A percentile compares a stretch with the other conserved stretches of the same genome.
These are phyloP conservation scores for Oreotrochilus melanogaster DNA, from an alignment of 2,113 vertebrate genomes.

Conservation along the genomic window DNA sequence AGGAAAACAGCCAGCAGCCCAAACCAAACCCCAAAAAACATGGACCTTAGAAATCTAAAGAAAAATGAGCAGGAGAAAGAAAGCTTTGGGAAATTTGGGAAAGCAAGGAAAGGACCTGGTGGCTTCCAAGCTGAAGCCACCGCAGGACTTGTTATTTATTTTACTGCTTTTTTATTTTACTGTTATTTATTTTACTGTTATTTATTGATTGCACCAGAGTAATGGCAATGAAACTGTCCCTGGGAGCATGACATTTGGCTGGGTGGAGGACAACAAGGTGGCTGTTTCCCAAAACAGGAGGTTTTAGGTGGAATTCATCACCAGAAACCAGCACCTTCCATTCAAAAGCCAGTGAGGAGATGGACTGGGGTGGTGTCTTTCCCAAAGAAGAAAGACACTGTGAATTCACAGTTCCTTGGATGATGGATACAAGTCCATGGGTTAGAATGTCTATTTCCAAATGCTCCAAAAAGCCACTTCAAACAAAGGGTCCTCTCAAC, in stretches of 20 bases:
- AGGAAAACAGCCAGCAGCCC: conserved; percentile 74
- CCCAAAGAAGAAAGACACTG: accelerated
- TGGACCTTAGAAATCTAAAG: conserved; percentile 76
- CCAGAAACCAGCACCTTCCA: conserved; percentile 4
- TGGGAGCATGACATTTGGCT: conserved; percentile 44
- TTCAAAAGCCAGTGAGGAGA: neutral
- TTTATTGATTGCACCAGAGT: conserved; percentile 48
- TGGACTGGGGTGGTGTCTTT: neutral
- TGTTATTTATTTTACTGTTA: no score
- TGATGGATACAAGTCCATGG: neutral
- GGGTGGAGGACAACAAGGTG: neutral
- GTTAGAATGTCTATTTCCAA: neutral
- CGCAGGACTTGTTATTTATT: conserved; percentile 14
- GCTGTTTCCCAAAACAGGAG: neutral
- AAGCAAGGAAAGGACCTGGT: conserved; percentile 35
- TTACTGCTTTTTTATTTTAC: no score
- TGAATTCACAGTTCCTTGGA: neutral
- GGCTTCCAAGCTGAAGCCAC: conserved; percentile 69
- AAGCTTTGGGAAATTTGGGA: conserved; percentile 57
- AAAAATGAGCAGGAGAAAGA: conserved; percentile 73
- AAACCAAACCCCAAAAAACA: conserved; percentile 64
- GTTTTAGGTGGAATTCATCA: neutral
- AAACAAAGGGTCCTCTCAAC: neutral
- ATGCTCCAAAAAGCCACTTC: neutral
- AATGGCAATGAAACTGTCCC: conserved; percentile 37